Percentiles rank a stretch among this genome's conserved stretches.
These are phyloP conservation scores for Ophion slaviceki DNA, from an alignment of 2,888 invertebrate species.

Conservation along the genomic window DNA sequence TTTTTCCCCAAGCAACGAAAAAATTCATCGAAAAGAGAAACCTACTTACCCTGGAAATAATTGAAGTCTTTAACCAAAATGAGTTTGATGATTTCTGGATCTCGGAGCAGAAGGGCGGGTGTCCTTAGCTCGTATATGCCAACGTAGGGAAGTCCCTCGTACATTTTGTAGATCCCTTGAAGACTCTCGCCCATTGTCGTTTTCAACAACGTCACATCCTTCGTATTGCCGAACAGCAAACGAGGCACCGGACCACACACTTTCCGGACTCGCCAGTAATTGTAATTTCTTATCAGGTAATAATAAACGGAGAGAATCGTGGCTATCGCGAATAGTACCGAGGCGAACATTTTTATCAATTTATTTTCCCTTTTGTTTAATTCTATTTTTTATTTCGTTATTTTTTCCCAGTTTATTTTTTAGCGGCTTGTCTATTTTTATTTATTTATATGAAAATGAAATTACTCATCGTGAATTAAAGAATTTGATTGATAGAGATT, in stretches of 20 bases:
- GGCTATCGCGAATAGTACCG: conserved; percentile 32
- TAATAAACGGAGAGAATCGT: conserved; percentile 59
- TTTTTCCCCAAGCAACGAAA: background rate
- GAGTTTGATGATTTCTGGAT: conserved; percentile 75
- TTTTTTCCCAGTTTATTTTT: background rate
- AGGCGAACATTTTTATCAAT: conserved; percentile 46
- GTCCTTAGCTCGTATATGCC: conserved; percentile 75
- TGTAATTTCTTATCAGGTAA: conserved; percentile 73
- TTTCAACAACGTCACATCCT: conserved; percentile 69
- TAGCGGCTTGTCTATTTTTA: too few relatives aligned
- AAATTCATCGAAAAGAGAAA: too few relatives aligned
- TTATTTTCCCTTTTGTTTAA: too few relatives aligned
- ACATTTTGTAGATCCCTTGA: conserved; percentile 71
- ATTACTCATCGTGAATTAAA: too few relatives aligned
- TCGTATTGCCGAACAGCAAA: conserved; percentile 79
- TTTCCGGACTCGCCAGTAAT: conserved; percentile 79
- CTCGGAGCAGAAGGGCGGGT: conserved; percentile 72
- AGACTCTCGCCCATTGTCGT: conserved; percentile 69
- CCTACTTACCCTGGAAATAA: conserved; percentile 71
- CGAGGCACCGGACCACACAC: conserved; percentile 75
- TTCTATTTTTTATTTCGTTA: background rate
- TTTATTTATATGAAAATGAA: too few relatives aligned
- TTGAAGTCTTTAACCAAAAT: conserved; percentile 77
- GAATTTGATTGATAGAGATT: too few relatives aligned
- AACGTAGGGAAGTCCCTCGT: conserved; percentile 67